Conservation (phyloP, 2,797 vertebrate genomes). For the Odontamblyopus rebecca region DNA sequence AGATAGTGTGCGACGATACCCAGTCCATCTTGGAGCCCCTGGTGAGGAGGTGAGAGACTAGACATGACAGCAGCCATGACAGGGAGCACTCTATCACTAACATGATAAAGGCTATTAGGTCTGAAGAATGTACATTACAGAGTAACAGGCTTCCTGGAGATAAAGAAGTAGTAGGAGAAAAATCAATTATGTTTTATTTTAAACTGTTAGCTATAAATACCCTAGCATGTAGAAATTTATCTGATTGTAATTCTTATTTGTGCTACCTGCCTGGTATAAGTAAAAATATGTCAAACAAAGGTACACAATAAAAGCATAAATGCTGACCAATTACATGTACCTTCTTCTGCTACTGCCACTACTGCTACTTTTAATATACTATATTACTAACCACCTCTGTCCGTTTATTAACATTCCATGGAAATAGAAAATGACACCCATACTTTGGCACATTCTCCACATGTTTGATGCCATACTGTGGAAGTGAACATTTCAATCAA, state of each 20-base stretch:
- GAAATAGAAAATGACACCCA: no score
- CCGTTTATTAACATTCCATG: no score
- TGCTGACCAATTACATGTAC: no score
- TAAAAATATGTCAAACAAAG: background rate
- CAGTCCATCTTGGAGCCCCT: conserved; percentile 43
- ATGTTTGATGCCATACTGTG: no score
- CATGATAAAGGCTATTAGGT: conserved; percentile 45
- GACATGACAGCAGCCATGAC: conserved; percentile 35
- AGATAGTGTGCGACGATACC: conserved; percentile 48
- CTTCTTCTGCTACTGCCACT: no score
- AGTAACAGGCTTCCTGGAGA: conserved; percentile 4
- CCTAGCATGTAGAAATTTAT: background rate
- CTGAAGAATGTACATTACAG: conserved; percentile 42
- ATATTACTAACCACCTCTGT: no score
- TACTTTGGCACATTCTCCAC: no score
- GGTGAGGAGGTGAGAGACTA: conserved; percentile 50
- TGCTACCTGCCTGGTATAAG: background rate
- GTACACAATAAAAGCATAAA: background rate
- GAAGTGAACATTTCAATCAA: no score
- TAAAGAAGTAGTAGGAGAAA: conserved; percentile 2
- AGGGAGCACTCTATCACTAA: conserved; percentile 33
- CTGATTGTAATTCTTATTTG: background rate
- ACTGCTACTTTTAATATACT: no score
- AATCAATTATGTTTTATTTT: background rate
- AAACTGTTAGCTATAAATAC: background rate